Conservation (phyloP, 2,888 invertebrate species). For the Dusona sp. region DNA sequence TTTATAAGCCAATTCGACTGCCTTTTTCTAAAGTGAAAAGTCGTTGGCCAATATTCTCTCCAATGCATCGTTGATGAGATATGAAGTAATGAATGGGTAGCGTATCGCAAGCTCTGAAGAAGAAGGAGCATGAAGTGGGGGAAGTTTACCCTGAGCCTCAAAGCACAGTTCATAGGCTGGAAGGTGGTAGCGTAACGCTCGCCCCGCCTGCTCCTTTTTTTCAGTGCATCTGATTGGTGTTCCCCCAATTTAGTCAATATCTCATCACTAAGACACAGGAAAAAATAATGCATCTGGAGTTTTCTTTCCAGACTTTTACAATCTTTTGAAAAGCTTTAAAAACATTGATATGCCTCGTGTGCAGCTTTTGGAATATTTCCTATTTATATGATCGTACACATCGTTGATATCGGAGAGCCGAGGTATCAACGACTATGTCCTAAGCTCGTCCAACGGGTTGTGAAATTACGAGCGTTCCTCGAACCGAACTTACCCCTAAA, state of each 20-base stretch:
- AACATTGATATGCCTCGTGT: too few species aligned
- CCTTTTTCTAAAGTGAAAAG: too few species aligned
- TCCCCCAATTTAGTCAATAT: neutral
- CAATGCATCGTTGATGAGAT: neutral
- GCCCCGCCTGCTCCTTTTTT: too few species aligned
- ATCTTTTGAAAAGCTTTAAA: neutral
- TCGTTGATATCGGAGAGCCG: neutral
- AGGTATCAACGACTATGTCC: conserved; percentile 54
- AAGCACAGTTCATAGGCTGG: too few species aligned
- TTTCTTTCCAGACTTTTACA: neutral
- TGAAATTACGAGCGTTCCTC: conserved; percentile 45
- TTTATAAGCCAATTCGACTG: too few species aligned
- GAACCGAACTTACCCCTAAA: conserved; percentile 12
- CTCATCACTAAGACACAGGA: neutral
- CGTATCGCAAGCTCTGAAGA: neutral
- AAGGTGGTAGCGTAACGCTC: too few species aligned
- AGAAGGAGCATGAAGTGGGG: neutral
- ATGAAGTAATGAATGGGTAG: neutral
- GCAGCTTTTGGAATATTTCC: neutral
- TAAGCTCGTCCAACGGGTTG: conserved; percentile 44
- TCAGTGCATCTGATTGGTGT: neutral
- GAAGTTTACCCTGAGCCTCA: too few species aligned
- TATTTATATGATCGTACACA: neutral
- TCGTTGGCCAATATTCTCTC: too few species aligned
- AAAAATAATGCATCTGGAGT: neutral